Conservation (phyloP, 2,888 invertebrate species). For the Aromia moschata region DNA sequence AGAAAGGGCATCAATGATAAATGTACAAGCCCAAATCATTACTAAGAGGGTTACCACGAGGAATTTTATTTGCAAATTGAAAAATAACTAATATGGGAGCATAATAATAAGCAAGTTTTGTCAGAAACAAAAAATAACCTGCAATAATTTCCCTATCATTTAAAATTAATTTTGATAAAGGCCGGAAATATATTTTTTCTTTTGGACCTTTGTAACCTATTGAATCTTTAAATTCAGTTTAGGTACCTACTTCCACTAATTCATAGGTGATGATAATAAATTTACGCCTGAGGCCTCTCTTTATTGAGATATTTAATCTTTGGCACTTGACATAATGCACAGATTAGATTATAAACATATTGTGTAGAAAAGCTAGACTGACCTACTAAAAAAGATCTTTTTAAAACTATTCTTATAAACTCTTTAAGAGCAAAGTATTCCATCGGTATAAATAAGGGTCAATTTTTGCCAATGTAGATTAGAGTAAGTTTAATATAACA, state of each 20-base stretch:
- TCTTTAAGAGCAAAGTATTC: conserved; percentile 16
- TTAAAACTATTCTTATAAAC: conserved; percentile 25
- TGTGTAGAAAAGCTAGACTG: conserved; percentile 41
- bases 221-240: not conserved
- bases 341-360: conserved; percentile 28
- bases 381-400: conserved; percentile 29
- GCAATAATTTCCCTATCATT: not conserved
- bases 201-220: not conserved
- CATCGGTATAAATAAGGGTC: conserved; percentile 25
- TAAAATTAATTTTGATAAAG: not conserved
- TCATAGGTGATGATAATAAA: not conserved
- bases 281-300: not conserved
- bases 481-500: conserved; percentile 13
- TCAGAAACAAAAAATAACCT: no score
- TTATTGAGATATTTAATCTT: conserved; percentile 14
- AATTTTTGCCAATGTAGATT: conserved; percentile 29
- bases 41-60: no score
- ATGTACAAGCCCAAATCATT: no score
- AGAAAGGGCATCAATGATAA: no score
- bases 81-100: no score
- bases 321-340: conserved; percentile 31
- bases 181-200: not conserved
- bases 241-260: not conserved
- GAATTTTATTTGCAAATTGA: no score
- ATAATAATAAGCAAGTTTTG: no score